Evolutionary conservation across 2,113 vertebrate species (phyloP).

Genomic region (Garra rufa): DNA sequence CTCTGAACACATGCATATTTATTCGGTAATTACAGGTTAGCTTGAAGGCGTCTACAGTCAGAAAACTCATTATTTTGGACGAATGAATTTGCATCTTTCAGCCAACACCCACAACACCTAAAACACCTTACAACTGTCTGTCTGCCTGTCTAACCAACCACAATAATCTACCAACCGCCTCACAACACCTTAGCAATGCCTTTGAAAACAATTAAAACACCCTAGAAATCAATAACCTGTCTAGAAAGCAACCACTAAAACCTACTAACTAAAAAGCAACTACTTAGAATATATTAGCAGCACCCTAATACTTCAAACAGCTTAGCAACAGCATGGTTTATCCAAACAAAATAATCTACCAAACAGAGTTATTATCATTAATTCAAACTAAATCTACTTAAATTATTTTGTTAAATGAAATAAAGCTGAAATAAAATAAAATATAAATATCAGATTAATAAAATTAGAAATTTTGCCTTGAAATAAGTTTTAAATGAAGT

Average conservation of each 20-base stretch:
- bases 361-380: neutral
- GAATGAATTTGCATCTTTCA: neutral
- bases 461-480: no score
- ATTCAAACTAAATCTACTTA: no score
- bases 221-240: neutral
- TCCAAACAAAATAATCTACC: neutral
- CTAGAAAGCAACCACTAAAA: neutral
- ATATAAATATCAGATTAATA: no score
- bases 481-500: no score
- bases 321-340: neutral
- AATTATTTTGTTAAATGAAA: no score
- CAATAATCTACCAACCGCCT: neutral
- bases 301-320: neutral
- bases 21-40: constrained; percentile 41
- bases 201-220: neutral
- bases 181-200: neutral
- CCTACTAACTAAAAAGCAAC: neutral
- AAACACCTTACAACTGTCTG: neutral
- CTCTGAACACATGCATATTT: constrained; percentile 25
- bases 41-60: constrained; percentile 27
- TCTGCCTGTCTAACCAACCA: neutral
- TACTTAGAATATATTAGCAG: neutral
- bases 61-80: constrained; percentile 17
- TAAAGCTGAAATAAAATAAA: no score
- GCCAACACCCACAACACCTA: constrained; percentile 3